Percentiles rank a stretch among this genome's conserved stretches.
Evolutionary conservation across 2,888 invertebrate genomes (phyloP).

Genomic region (Erpobdella octoculata): DNA sequence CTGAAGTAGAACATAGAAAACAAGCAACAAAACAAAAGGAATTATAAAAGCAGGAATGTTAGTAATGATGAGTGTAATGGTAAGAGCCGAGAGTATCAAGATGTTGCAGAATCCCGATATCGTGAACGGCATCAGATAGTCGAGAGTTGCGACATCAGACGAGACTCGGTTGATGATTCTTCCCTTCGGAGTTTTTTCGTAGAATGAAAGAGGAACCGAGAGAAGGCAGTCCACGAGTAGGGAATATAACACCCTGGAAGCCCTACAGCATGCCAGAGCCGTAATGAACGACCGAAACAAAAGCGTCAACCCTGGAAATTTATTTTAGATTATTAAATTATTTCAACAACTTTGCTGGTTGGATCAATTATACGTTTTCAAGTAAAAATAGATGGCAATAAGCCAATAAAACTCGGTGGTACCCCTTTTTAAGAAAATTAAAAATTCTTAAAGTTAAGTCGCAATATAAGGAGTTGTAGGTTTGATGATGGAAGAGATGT

Average conservation of each 20-base stretch:
- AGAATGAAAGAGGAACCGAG: constrained; percentile 9
- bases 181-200: constrained; percentile 12
- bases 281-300: constrained; percentile 8
- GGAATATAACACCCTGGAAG: constrained; percentile 3
- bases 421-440: no score
- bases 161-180: constrained; percentile 20
- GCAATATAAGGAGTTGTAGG: no score
- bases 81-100: background rate
- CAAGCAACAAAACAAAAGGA: constrained; percentile 5
- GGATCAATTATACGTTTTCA: no score
- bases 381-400: no score
- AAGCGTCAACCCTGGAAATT: constrained; percentile 8
- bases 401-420: no score
- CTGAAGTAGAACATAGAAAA: constrained; percentile 15
- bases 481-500: no score
- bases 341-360: no score
- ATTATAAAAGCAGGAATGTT: constrained; percentile 19
- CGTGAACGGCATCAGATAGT: constrained; percentile 20
- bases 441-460: no score
- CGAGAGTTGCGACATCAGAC: constrained; percentile 10
- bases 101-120: constrained; percentile 23
- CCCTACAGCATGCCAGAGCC: constrained; percentile 11
- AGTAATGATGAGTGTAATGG: background rate
- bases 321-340: no score
- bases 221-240: background rate